Conservation (phyloP, 2,797 vertebrate genomes). For the Ara ararauna region DNA sequence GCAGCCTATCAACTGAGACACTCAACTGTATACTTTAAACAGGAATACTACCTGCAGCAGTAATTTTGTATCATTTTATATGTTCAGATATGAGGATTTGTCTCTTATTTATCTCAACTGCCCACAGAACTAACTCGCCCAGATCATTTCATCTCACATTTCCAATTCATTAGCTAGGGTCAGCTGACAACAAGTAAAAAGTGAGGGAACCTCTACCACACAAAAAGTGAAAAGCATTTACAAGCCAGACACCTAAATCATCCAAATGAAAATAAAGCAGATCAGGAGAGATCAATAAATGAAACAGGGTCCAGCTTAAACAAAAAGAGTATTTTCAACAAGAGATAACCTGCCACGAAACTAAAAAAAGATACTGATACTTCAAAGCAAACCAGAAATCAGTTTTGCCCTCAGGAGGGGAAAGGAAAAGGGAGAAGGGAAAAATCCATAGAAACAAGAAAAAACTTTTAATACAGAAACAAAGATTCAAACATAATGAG, state of each 20-base stretch:
- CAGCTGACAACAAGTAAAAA: not conserved
- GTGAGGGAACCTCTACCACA: not conserved
- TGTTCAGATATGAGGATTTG: not conserved
- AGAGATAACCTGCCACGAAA: not conserved
- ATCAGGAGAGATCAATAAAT: not conserved
- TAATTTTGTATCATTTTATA: not conserved
- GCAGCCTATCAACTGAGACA: not conserved
- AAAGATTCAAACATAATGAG: not conserved
- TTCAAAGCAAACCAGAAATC: not conserved
- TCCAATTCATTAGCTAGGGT: not conserved
- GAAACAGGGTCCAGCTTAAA: not conserved
- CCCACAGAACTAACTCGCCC: not conserved
- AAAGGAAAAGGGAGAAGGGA: not conserved
- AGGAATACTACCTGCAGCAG: not conserved
- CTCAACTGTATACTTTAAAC: not conserved
- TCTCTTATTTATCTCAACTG: not conserved
- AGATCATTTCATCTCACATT: not conserved
- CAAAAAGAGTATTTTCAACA: not conserved
- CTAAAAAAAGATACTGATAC: not conserved
- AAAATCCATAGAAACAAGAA: not conserved
- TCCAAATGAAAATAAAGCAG: not conserved
- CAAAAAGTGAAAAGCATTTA: not conserved
- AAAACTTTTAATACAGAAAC: not conserved
- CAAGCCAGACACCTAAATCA: not conserved
- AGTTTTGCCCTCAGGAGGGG: not conserved